A percentile compares a stretch with the other conserved stretches of the same genome.
These are phyloP conservation scores for Tachysurus fulvidraco DNA, from an alignment of 2,113 vertebrate genomes.

Conservation along the genomic window DNA sequence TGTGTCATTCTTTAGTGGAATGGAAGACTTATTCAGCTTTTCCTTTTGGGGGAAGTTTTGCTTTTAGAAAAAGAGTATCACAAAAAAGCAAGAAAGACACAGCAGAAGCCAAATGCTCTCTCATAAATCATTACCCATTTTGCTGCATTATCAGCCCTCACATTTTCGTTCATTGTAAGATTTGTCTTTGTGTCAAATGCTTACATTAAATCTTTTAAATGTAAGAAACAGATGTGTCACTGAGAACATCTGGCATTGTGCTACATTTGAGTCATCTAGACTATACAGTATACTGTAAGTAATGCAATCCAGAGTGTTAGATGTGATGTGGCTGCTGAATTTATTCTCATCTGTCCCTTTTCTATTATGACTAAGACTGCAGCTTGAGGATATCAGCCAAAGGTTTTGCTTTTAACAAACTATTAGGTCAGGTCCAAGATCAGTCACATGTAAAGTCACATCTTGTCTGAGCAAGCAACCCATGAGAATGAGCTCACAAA, in stretches of 20 bases:
- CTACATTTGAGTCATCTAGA: neutral
- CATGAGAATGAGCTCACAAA: slow-evolving; percentile 21
- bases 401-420: slow-evolving; percentile 19
- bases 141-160: neutral
- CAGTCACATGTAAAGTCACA: slow-evolving; percentile 47
- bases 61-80: neutral
- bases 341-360: slow-evolving; percentile 23
- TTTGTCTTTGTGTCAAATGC: neutral
- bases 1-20: slow-evolving; percentile 32
- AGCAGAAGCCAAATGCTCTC: neutral
- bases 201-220: slow-evolving; percentile 7
- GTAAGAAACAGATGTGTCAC: neutral
- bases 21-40: slow-evolving; percentile 39
- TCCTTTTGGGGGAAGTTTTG: neutral
- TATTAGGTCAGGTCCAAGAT: slow-evolving; percentile 40
- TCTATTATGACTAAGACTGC: slow-evolving; percentile 4
- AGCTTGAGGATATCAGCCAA: slow-evolving; percentile 13
- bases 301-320: neutral
- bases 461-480: slow-evolving; percentile 46
- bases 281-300: slow-evolving; percentile 9
- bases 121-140: neutral
- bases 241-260: neutral
- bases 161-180: neutral
- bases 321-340: slow-evolving; percentile 2
- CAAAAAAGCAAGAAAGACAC: neutral